phyloP scores from a whole-genome alignment of 2,888 invertebrate genomes.

The Andrena camellia region DNA sequence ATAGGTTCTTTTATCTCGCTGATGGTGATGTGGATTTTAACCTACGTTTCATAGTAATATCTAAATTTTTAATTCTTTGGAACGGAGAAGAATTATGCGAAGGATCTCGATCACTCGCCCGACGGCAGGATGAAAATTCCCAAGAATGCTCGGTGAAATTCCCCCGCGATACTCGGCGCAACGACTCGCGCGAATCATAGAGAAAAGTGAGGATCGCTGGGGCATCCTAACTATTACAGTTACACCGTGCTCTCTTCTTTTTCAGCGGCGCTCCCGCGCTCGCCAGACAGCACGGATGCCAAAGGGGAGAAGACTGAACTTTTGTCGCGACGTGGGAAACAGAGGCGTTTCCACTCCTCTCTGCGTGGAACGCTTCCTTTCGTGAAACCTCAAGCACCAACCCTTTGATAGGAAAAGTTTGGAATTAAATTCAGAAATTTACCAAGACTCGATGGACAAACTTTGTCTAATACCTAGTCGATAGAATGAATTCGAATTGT shows the following conservation, averaged over 20 bases:
- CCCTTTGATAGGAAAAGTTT: background rate
- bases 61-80: too few species aligned
- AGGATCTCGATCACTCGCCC: slow-evolving; percentile 6
- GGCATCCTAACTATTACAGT: background rate
- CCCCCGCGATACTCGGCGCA: background rate
- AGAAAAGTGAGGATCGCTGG: slow-evolving; percentile 3
- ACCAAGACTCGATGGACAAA: background rate
- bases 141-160: slow-evolving; percentile 3
- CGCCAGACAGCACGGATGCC: background rate
- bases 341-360: background rate
- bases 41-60: too few species aligned
- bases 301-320: too few species aligned
- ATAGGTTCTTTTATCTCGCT: too few species aligned
- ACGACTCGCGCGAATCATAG: background rate
- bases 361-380: background rate
- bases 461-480: background rate
- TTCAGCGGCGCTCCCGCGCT: background rate
- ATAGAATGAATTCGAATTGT: background rate
- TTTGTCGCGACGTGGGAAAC: background rate
- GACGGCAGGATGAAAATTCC: background rate
- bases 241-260: slow-evolving; percentile 15
- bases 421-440: background rate
- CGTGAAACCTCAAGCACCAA: background rate
- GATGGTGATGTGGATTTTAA: background rate
- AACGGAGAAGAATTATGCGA: slow-evolving; percentile 13